Conservation (phyloP, 2,797 vertebrate species). For the Danio choprae region DNA sequence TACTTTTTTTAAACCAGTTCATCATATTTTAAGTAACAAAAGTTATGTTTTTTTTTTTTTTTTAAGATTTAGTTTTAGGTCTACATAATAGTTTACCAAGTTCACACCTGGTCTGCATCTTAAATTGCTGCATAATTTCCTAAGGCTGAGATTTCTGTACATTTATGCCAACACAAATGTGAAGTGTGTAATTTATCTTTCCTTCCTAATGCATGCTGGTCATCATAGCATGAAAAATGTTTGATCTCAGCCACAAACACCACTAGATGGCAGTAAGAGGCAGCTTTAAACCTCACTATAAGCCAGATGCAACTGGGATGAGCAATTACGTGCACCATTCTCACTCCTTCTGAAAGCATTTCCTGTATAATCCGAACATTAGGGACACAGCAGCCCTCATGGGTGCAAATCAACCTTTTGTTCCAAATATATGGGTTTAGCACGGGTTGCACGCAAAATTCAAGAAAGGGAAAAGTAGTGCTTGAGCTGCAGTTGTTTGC, state of each 20-base stretch:
- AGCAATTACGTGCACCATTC: neutral
- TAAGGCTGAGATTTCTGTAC: neutral
- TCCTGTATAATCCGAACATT: conserved; percentile 17
- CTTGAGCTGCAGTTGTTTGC: neutral
- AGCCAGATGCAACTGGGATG: neutral
- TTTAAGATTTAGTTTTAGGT: too few relatives aligned
- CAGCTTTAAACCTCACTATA: neutral
- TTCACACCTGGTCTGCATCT: neutral
- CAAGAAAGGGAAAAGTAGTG: neutral
- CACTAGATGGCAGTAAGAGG: conserved; percentile 48
- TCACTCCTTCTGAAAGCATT: neutral
- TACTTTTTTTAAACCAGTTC: too few relatives aligned
- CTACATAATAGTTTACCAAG: too few relatives aligned
- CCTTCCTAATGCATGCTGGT: neutral
- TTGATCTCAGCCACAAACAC: neutral
- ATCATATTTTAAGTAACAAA: too few relatives aligned
- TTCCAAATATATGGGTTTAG: neutral
- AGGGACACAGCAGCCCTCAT: neutral
- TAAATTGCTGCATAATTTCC: neutral
- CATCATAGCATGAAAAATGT: neutral
- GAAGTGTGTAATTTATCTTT: neutral
- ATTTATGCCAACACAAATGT: neutral
- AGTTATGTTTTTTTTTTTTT: too few relatives aligned
- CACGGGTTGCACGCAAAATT: neutral
- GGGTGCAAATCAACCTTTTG: neutral